Conservation (phyloP, 2,888 invertebrate genomes). For the Trichacis sp. region DNA sequence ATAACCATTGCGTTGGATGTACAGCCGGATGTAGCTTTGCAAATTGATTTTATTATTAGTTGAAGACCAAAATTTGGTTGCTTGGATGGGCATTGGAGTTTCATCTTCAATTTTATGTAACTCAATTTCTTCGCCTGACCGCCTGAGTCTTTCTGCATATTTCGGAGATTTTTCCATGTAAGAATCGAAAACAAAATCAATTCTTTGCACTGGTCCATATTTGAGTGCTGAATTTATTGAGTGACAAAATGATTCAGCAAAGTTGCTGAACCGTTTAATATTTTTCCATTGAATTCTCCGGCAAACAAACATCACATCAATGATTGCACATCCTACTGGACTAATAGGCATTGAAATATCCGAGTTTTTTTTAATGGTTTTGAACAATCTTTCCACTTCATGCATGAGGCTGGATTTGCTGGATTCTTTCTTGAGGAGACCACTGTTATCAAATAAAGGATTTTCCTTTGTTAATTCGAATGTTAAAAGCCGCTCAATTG, state of each 20-base stretch:
- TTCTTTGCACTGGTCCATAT: too few species aligned
- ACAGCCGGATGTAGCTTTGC: too few species aligned
- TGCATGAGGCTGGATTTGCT: slow-evolving; percentile 7
- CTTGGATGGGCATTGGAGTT: not conserved
- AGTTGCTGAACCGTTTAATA: slow-evolving; percentile 3
- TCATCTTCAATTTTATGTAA: not conserved
- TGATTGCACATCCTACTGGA: not conserved
- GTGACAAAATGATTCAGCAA: slow-evolving; percentile 8
- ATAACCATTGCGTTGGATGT: too few species aligned
- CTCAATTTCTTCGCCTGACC: too few species aligned
- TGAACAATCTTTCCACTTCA: slow-evolving; percentile 7
- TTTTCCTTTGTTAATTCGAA: slow-evolving; percentile 7
- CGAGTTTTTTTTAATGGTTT: too few species aligned
- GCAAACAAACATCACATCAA: slow-evolving; percentile 19
- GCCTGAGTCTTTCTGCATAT: too few species aligned
- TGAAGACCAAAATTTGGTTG: too few species aligned
- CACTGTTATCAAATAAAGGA: slow-evolving; percentile 15
- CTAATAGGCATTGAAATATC: too few species aligned
- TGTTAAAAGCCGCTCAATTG: slow-evolving; percentile 6
- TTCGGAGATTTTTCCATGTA: too few species aligned
- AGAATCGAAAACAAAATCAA: too few species aligned
- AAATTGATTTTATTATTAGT: too few species aligned
- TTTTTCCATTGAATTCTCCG: slow-evolving; percentile 7
- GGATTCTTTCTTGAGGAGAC: slow-evolving; percentile 13
- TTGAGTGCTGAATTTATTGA: not conserved